phyloP scores from a whole-genome alignment of 1,140 invertebrate genomes.

The Carcinoscorpius rotundicauda region DNA sequence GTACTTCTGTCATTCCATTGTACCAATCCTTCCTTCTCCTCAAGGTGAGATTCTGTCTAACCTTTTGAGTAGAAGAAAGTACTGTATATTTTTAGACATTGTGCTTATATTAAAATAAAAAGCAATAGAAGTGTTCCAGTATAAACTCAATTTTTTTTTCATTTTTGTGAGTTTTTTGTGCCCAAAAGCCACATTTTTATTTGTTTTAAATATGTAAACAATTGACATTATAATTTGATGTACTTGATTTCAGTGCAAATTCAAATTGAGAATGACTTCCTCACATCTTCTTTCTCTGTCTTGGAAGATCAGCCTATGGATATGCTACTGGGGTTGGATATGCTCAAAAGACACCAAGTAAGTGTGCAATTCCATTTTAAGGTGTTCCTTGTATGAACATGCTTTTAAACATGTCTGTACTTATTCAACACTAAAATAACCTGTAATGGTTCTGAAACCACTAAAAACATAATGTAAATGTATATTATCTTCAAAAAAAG shows the following conservation, averaged over 20 bases:
- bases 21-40: too few relatives aligned
- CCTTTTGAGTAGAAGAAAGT: too few relatives aligned
- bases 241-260: slow-evolving; percentile 50
- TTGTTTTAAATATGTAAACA: background rate
- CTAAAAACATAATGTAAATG: background rate
- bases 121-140: background rate
- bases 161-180: background rate
- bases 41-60: too few relatives aligned
- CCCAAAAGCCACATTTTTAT: too few relatives aligned
- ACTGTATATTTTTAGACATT: background rate
- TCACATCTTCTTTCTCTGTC: slow-evolving; percentile 95
- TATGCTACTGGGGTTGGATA: slow-evolving; percentile 92
- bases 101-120: background rate
- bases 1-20: too few relatives aligned
- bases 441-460: background rate
- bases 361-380: background rate
- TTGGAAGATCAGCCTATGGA: slow-evolving; percentile 96
- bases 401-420: background rate
- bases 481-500: slow-evolving; percentile 7
- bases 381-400: slow-evolving; percentile 7
- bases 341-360: slow-evolving; percentile 90
- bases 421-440: background rate
- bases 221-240: slow-evolving; percentile 1
- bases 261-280: slow-evolving; percentile 82
- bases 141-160: background rate